Evolutionary conservation across 2,888 invertebrate species (phyloP), one percentile per base, ranked within the genome.

Genomic region (Furcula furcula): DNA sequence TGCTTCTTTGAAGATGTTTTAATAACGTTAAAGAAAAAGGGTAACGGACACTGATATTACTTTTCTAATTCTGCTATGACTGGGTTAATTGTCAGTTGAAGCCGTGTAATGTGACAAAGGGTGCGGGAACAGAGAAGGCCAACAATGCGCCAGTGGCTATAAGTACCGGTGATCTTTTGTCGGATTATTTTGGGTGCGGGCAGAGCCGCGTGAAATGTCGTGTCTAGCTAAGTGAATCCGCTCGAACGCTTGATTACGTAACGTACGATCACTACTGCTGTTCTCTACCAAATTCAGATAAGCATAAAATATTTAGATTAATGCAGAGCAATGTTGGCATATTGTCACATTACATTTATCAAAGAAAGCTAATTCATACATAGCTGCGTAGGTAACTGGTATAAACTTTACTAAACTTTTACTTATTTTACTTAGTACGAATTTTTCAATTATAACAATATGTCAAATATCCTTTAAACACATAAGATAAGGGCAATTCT

Each of bases 91-190:
- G 12, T 2, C 10, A 23, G 12, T 7, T 23, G 7, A 23, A 23
- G 10, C 10, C 7, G 23, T 7, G 7, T 12, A 23, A 3, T n/a
- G 4, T 4, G 13, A 25, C 32, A 29, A 30, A 25, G 19, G n/a
- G 20, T 7, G 12, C 3, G 10, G 10, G 14, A 9, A 15, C 15
- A 22, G 9, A 25, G 14, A 29, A 7, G 19, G 20, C 28, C 30
- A 42, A 23, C 7, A 25, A 20, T n/a, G 13, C 13, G 14, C 43
- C 45, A 58, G 47, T 47, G 50, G 41, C 56, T 48, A 64, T 67
- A 64, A 69, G 69, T 65, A 66, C 61, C 52, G 37, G 57, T 60
- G 61, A 65, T 71, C 58, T 53, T n/a, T n/a, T 41, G 40, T 36
- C 29, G 53, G 55, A 54, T 63, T 61, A 55, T 46, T 57, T 40